Evolutionary conservation across 2,113 vertebrate species (phyloP).

Genomic region (Myiozetetes cayanensis): DNA sequence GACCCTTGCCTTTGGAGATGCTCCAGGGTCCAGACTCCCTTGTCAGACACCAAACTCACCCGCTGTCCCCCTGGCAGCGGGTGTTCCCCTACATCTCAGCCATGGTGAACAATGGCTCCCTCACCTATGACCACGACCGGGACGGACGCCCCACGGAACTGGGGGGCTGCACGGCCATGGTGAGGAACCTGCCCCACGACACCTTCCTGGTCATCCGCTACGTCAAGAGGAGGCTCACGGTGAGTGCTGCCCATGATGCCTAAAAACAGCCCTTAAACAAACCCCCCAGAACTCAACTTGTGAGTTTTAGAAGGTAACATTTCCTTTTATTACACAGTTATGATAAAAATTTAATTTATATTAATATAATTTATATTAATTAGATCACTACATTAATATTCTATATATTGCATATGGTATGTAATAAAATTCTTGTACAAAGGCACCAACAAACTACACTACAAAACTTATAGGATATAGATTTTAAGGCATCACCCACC

Average conservation of each 20-base stretch:
- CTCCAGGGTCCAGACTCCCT: rapidly evolving
- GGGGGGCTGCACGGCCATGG: slow-evolving; percentile 91
- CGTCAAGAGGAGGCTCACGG: slow-evolving; percentile 90
- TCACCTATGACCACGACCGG: slow-evolving; percentile 90
- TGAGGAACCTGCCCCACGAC: slow-evolving; percentile 94
- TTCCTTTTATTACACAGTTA: too few species aligned
- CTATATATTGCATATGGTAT: too few species aligned
- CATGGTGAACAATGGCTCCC: slow-evolving; percentile 93
- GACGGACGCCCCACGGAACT: slow-evolving; percentile 91
- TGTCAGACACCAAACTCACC: neutral
- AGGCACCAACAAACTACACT: too few species aligned
- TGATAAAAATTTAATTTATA: too few species aligned
- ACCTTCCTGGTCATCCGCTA: slow-evolving; percentile 96
- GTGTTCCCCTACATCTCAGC: slow-evolving; percentile 92
- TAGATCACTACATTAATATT: too few species aligned
- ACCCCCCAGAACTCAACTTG: too few species aligned
- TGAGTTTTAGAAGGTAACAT: too few species aligned
- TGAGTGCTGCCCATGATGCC: slow-evolving; percentile 53
- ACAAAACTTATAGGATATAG: too few species aligned
- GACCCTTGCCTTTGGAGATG: rapidly evolving
- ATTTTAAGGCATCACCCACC: too few species aligned
- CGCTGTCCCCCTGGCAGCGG: slow-evolving; percentile 66
- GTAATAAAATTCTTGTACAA: too few species aligned
- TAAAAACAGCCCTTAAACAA: too few species aligned
- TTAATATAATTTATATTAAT: too few species aligned